Evolutionary conservation across 2,888 invertebrate species (phyloP).

Genomic region (Agriotes lineatus): DNA sequence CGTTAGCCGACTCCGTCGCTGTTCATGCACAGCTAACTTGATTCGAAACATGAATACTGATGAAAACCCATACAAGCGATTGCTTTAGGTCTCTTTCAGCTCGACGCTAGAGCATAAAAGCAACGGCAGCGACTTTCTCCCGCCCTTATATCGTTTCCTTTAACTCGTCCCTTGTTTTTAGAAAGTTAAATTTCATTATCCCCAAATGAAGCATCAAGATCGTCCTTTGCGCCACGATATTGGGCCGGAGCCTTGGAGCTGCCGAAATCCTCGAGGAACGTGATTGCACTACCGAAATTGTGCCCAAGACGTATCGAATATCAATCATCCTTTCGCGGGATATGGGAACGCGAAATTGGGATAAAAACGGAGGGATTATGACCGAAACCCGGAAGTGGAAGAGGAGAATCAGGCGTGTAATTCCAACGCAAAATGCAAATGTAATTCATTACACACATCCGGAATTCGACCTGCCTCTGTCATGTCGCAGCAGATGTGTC

Average conservation of each 20-base stretch:
- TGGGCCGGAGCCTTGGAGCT: background rate
- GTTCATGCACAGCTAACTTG: background rate
- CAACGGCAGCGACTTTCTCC: background rate
- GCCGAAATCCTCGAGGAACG: background rate
- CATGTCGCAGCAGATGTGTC: background rate
- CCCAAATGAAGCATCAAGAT: background rate
- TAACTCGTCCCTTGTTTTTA: background rate
- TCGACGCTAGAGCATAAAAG: background rate
- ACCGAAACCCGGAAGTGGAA: background rate
- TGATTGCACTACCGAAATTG: background rate
- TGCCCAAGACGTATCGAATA: background rate
- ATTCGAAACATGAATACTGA: background rate
- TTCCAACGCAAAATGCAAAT: conserved; percentile 10
- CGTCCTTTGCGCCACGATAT: background rate
- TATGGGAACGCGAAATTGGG: background rate
- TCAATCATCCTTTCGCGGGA: background rate
- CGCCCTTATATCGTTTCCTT: background rate
- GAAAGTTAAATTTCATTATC: background rate
- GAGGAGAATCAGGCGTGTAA: background rate
- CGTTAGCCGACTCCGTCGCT: background rate
- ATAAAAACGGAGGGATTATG: background rate
- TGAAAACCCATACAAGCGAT: background rate
- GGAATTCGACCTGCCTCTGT: background rate
- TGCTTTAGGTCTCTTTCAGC: too few relatives aligned
- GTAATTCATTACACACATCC: conserved; percentile 8